phyloP scores from a whole-genome alignment of 2,797 vertebrate genomes.

The Chaetodon trifasciatus region DNA sequence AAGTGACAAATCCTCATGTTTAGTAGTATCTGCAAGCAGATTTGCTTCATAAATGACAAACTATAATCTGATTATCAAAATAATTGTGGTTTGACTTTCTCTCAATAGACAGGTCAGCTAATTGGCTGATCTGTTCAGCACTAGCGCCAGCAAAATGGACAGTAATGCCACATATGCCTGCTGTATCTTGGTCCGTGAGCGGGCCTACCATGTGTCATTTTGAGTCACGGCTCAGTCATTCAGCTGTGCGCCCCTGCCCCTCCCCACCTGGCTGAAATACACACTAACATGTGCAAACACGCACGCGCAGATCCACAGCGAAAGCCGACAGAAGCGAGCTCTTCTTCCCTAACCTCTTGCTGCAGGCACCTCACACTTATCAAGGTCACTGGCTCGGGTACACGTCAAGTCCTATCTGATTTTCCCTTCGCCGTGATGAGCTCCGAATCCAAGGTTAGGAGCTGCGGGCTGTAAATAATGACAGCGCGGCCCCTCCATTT shows the following conservation, averaged over 20 bases:
- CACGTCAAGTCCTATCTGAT: constrained; percentile 85
- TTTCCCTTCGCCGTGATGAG: constrained; percentile 77
- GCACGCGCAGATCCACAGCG: constrained; percentile 45
- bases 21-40: neutral
- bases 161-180: constrained; percentile 45
- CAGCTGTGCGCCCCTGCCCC: constrained; percentile 19
- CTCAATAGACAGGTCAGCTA: neutral
- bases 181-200: constrained; percentile 24
- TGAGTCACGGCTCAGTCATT: constrained; percentile 67
- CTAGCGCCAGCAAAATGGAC: constrained; percentile 34
- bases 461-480: constrained; percentile 85
- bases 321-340: constrained; percentile 65
- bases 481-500: constrained; percentile 79
- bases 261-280: constrained; percentile 55
- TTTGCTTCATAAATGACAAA: neutral
- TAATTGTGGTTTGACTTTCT: neutral
- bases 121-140: neutral
- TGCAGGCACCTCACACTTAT: constrained; percentile 82
- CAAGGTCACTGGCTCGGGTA: constrained; percentile 83
- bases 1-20: neutral
- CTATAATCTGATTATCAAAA: neutral
- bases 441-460: constrained; percentile 84
- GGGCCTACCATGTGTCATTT: constrained; percentile 56
- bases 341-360: constrained; percentile 77
- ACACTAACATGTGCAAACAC: constrained; percentile 37